Evolutionary conservation across 2,888 invertebrate species (phyloP).

Genomic region (Calliphora vomitoria): DNA sequence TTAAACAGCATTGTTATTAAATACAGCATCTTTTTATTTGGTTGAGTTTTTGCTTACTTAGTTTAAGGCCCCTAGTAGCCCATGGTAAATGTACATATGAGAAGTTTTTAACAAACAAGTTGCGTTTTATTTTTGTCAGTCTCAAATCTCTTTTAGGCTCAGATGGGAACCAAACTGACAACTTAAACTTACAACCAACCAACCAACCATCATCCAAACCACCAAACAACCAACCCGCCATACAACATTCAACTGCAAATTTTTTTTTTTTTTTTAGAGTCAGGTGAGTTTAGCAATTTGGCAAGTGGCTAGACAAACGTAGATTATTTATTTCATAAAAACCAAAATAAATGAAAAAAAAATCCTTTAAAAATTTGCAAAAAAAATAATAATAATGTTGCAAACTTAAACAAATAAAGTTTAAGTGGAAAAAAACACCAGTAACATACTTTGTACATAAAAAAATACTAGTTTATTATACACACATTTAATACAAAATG

Average conservation of each 20-base stretch:
- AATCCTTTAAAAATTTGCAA: neutral
- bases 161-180: constrained; percentile 56
- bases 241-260: constrained; percentile 41
- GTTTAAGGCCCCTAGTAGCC: constrained; percentile 11
- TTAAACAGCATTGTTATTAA: constrained; percentile 49
- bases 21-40: neutral
- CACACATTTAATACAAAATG: constrained; percentile 5
- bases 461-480: neutral
- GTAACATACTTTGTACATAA: constrained; percentile 59
- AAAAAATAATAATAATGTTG: constrained; percentile 17
- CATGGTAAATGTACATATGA: constrained; percentile 16
- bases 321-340: constrained; percentile 54
- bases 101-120: constrained; percentile 53
- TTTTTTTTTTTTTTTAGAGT: constrained; percentile 31
- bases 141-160: constrained; percentile 50
- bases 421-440: constrained; percentile 53
- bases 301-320: constrained; percentile 66
- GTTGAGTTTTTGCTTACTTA: neutral
- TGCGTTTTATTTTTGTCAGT: constrained; percentile 63
- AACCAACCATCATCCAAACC: constrained; percentile 48
- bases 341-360: constrained; percentile 11
- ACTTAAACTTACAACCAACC: constrained; percentile 34
- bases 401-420: constrained; percentile 32
- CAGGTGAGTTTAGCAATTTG: constrained; percentile 72
- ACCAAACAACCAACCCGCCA: constrained; percentile 37